Conservation (phyloP, 2,113 vertebrate species). For the Dendrocopos noguchii region DNA sequence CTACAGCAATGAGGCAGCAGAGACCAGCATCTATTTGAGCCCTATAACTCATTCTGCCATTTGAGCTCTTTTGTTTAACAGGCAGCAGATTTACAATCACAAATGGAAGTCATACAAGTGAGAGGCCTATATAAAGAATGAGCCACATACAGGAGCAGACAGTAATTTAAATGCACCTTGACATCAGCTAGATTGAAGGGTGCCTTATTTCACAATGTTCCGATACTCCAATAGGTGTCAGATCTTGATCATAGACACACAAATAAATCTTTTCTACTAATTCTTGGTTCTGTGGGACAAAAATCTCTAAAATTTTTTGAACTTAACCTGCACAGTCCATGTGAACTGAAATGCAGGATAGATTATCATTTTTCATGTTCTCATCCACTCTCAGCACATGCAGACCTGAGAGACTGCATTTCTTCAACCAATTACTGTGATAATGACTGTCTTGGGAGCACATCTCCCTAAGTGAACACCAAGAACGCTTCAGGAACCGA, state of each 20-base stretch:
- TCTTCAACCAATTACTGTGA: neutral
- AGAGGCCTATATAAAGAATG: neutral
- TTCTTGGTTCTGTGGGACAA: neutral
- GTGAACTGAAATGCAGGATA: neutral
- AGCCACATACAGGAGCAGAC: rapidly evolving
- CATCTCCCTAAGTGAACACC: neutral
- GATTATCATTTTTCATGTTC: neutral
- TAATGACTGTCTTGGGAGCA: neutral
- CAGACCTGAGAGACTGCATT: neutral
- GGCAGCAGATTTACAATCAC: neutral
- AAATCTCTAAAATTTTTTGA: neutral
- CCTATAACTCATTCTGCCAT: neutral
- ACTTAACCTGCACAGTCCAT: neutral
- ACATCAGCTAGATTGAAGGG: neutral
- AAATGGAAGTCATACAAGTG: neutral
- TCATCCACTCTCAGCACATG: neutral
- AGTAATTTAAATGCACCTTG: neutral
- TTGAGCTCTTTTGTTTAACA: neutral
- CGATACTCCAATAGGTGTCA: neutral
- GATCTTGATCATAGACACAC: neutral
- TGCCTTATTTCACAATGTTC: neutral
- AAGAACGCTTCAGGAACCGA: neutral
- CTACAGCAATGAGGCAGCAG: neutral
- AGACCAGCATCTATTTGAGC: neutral
- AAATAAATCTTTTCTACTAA: neutral